Base-by-base conservation (phyloP, 2,113 vertebrate species). In the Bostrychus sinensis region DNA sequence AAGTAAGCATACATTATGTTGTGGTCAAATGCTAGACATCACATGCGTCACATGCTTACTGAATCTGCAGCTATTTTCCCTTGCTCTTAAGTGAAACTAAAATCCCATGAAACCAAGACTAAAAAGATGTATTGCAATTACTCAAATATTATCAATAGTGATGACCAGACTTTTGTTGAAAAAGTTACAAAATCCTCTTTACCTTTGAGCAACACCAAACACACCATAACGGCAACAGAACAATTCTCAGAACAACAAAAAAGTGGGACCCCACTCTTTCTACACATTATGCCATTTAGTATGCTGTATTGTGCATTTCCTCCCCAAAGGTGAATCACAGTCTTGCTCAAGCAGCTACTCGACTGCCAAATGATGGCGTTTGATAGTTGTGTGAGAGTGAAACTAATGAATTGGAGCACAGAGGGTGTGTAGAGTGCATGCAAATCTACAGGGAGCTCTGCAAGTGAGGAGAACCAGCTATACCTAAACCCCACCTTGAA, bases 391-490 rank as follows among this genome's bases (percentile, higher is more conserved):
- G 80, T 56, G 75, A 69, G 79, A 84, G 78, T 75, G 83, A 87
- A 84, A 84, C 72, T 78, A 86, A 88, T 88, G 83, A 86, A 82
- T 81, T 75, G 77, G 73, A 71, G 74, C 78, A 77, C 66, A 79
- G 75, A 66, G 75, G 45, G 70, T 66, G 73, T 78, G 62, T 41
- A 56, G 56, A 81, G 72, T 70, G 73, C 68, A 80, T 70, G 51
- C 67, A 80, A 70, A 80, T 72, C 78, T 66, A 66, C 74, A 43
- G 64, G 77, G 75, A 79, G 62, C 61, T 51, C 60, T 53, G 68
- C 70, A 69, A 75, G 69, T 73, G 58, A 83, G 55, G 68, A 54
- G 68, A 70, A 76, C 50, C 17, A 65, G 78, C 32, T 25, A 84
- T 66, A 73, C 63, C 6, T 51, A 69, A 75, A 80, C 73, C 74